phyloP scores from a whole-genome alignment of 2,797 vertebrate genomes.

The Cryptoblepharus egeriae region DNA sequence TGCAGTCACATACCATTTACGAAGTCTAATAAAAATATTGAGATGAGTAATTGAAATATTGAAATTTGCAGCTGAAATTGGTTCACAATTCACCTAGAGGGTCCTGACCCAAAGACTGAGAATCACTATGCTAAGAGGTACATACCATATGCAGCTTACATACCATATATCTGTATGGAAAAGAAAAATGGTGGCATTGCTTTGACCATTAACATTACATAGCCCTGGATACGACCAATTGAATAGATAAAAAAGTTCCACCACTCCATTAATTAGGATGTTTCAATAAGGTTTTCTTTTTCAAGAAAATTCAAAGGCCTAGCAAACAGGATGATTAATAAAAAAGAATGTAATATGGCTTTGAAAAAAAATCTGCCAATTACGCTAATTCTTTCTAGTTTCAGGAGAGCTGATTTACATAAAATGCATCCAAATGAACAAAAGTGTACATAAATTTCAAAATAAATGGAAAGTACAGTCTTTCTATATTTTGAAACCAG shows the following conservation, averaged over 20 bases:
- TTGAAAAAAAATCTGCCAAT: constrained; percentile 71
- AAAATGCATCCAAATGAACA: constrained; percentile 59
- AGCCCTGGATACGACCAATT: neutral
- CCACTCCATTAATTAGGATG: neutral
- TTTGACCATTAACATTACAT: too few species aligned
- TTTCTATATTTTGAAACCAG: constrained; percentile 36
- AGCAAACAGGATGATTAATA: constrained; percentile 52
- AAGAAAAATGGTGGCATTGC: too few species aligned
- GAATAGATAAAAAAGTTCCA: neutral
- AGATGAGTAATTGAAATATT: too few species aligned
- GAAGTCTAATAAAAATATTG: too few species aligned
- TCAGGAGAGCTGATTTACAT: constrained; percentile 58
- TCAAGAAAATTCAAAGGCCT: constrained; percentile 49
- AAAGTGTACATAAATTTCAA: constrained; percentile 31
- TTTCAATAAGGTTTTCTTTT: constrained; percentile 29
- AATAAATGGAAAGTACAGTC: constrained; percentile 61
- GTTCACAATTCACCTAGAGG: too few species aligned
- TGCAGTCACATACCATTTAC: too few species aligned
- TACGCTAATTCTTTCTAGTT: constrained; percentile 58
- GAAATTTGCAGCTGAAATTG: too few species aligned
- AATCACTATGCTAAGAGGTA: too few species aligned
- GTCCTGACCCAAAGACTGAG: too few species aligned
- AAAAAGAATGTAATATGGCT: constrained; percentile 48
- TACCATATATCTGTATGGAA: too few species aligned
- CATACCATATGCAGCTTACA: too few species aligned